These are phyloP conservation scores for Entelurus aequoreus DNA, from an alignment of 2,113 vertebrate species.

Conservation along the genomic window DNA sequence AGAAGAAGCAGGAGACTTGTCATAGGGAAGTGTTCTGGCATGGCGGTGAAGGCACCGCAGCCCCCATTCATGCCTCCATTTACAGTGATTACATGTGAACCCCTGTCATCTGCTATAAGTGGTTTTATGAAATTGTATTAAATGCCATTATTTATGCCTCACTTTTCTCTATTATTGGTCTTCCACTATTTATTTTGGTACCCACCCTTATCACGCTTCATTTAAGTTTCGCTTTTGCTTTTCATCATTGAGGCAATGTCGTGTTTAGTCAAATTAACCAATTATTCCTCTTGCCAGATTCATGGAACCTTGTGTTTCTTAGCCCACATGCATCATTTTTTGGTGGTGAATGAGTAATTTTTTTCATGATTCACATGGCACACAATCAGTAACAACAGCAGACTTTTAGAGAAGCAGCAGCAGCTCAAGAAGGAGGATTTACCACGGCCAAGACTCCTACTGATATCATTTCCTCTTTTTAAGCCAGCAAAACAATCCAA, in stretches of 20 bases:
- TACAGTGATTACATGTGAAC: slow-evolving; percentile 76
- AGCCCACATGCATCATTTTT: slow-evolving; percentile 33
- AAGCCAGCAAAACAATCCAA: slow-evolving; percentile 43
- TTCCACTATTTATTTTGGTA: slow-evolving; percentile 38
- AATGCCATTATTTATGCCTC: slow-evolving; percentile 73
- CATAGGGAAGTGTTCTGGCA: slow-evolving; percentile 62
- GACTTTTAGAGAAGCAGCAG: slow-evolving; percentile 12
- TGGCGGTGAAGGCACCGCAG: slow-evolving; percentile 50
- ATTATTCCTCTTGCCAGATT: slow-evolving; percentile 52
- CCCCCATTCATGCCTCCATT: slow-evolving; percentile 60
- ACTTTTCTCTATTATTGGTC: slow-evolving; percentile 61
- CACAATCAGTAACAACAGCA: slow-evolving; percentile 34
- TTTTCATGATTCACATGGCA: slow-evolving; percentile 23
- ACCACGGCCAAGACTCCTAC: slow-evolving; percentile 33
- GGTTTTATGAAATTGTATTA: slow-evolving; percentile 72
- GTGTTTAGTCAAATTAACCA: slow-evolving; percentile 59
- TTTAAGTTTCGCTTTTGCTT: slow-evolving; percentile 62
- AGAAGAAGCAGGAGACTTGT: slow-evolving; percentile 66
- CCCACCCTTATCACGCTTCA: slow-evolving; percentile 57
- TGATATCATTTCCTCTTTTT: slow-evolving; percentile 54
- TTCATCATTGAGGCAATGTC: slow-evolving; percentile 59
- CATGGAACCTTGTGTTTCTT: slow-evolving; percentile 27
- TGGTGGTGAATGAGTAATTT: slow-evolving; percentile 44
- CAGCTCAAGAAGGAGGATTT: slow-evolving; percentile 46
- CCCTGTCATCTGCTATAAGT: slow-evolving; percentile 71